Evolutionary conservation across 2,888 invertebrate genomes (phyloP), one percentile per base, ranked within the genome.

Genomic region (Branchellion lobata): DNA sequence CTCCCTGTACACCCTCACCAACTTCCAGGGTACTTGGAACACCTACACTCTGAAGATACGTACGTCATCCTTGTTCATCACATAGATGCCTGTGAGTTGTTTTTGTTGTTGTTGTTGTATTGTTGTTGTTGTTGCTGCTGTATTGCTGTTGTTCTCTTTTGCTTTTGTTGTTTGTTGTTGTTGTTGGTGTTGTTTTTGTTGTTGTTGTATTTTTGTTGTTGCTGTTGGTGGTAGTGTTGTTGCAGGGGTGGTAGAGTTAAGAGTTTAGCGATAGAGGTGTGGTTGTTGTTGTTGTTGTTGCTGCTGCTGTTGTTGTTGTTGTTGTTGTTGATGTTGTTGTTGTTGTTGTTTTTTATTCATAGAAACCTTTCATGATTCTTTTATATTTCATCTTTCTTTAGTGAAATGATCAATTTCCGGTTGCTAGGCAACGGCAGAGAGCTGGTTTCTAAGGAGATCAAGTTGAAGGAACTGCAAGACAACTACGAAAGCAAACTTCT

Each of bases 351-450:
- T n/a, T n/a, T n/a, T n/a, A n/a, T n/a, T 27, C 61, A 61, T 8
- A 11, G n/a, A 18, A 61, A n/a, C n/a, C n/a, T n/a, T n/a, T n/a
- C n/a, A n/a, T n/a, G n/a, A n/a, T n/a, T n/a, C n/a, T n/a, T n/a
- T 27, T 57, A 33, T 29, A 57, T 21, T 79, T 5, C 36, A 18
- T 31, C 34, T 11, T 53, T 47, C n/a, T n/a, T n/a, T n/a, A n/a
- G n/a, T n/a, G n/a, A n/a, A n/a, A n/a, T n/a, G n/a, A n/a, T n/a
- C n/a, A n/a, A n/a, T n/a, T n/a, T n/a, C n/a, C n/a, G n/a, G n/a
- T n/a, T n/a, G n/a, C 47, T 65, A 82, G 82, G 73, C 27, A 82
- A 80, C 68, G 81, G 80, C 57, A 82, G 80, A 68, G 81, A 82
- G 65, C 31, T 81, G 65, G 53, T 61, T 36, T 79, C 79, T 31